Base-by-base conservation (phyloP, 2,888 invertebrate species). In the Drosophila macrothrix region DNA sequence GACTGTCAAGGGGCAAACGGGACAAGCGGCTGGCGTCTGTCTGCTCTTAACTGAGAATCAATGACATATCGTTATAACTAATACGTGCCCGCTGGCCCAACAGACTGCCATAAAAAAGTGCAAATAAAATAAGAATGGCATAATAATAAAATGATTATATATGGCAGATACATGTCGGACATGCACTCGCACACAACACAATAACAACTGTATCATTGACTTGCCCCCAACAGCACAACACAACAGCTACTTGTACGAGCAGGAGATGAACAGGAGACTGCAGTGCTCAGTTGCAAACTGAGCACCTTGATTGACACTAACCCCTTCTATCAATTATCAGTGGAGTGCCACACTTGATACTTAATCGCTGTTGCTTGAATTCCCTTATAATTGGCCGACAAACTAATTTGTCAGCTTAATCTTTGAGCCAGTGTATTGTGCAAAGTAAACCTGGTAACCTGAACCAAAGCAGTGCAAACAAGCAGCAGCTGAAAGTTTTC, bases 51-150 rank as follows among this genome's bases (percentile, higher is more conserved):
- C 88, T 73, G 79, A 70, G 82, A 83, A 90, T 88, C 89, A 90
- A 90, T 90, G 89, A 84, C 90, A 88, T 84, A 88, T 89, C 87
- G 78, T 87, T 89, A 83, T 75, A 78, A 73, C 78, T 81, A 86
- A 84, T 88, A 77, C 81, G 85, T 85, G 88, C 84, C 84, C 84
- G 64, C 67, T 76, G 86, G 84, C 73, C 78, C 72, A 59, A 62
- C 59, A 66, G 59, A 75, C 66, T 73, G 83, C 61, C 81, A 81
- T 80, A 80, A 72, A 80, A 80, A 81, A 54, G 71, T 72, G 80
- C 52, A 75, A 78, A 80, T 80, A 72, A 81, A 77, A 81, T 73
- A 69, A 72, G 80, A 71, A 68, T 65, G 55, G 72, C 46, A 67
- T 70, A 50, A 62, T 64, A 56, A 78, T 79, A 82, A 89, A 75